Percentiles rank a stretch among this genome's conserved stretches.
Conservation (phyloP, 1,140 invertebrate species). For the Wasmannia auropunctata region DNA sequence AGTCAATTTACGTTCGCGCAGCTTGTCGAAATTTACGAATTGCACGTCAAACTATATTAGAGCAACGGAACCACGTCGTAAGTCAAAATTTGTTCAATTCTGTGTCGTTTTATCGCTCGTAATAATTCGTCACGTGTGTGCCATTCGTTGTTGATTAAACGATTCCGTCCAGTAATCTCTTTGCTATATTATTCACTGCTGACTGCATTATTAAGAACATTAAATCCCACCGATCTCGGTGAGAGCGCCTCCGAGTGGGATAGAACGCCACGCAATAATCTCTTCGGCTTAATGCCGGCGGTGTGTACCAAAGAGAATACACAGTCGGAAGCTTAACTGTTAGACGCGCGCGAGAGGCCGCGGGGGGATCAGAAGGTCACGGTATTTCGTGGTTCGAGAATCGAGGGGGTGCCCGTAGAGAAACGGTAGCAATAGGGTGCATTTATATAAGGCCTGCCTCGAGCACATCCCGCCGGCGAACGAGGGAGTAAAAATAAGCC, state of each 20-base stretch:
- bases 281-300: slow-evolving; percentile 43
- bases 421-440: slow-evolving; percentile 67
- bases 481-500: slow-evolving; percentile 69
- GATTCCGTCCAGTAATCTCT: neutral
- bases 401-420: slow-evolving; percentile 6
- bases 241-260: slow-evolving; percentile 1
- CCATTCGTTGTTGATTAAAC: slow-evolving; percentile 17
- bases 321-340: slow-evolving; percentile 40
- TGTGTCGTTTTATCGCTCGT: neutral
- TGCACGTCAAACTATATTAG: neutral
- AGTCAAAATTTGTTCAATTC: neutral
- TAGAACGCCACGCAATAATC: slow-evolving; percentile 43
- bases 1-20: neutral
- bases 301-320: slow-evolving; percentile 41
- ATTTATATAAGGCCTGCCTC: slow-evolving; percentile 70
- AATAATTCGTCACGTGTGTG: neutral
- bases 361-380: slow-evolving; percentile 61
- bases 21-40: neutral
- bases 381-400: slow-evolving; percentile 30
- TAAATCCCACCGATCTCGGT: slow-evolving; percentile 17
- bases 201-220: slow-evolving; percentile 38
- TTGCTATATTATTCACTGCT: slow-evolving; percentile 23
- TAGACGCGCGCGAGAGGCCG: slow-evolving; percentile 36
- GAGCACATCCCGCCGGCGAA: slow-evolving; percentile 23
- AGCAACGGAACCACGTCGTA: neutral